phyloP scores from a whole-genome alignment of 2,888 invertebrate genomes.

The Acrobasis suavella region DNA sequence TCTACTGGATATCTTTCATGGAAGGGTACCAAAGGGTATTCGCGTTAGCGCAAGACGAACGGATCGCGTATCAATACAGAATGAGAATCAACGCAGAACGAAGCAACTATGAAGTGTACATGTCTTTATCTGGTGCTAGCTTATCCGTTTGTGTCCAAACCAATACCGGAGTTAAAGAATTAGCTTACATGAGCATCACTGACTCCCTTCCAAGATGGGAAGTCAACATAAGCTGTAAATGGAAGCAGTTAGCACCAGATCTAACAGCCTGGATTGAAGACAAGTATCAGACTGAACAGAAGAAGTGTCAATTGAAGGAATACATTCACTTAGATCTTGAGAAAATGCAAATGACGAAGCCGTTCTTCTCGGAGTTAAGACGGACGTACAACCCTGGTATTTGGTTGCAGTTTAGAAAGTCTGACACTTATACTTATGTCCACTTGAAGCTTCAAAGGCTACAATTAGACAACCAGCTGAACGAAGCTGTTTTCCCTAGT shows the following conservation, averaged over 20 bases:
- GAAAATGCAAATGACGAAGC: conserved; percentile 94
- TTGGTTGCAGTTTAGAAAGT: conserved; percentile 88
- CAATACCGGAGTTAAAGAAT: conserved; percentile 79
- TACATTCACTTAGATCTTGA: conserved; percentile 90
- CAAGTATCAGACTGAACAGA: conserved; percentile 86
- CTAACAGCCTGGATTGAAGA: conserved; percentile 92
- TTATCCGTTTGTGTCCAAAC: conserved; percentile 81
- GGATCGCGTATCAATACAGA: conserved; percentile 84
- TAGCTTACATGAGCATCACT: conserved; percentile 85
- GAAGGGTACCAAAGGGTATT: conserved; percentile 89
- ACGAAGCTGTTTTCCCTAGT: conserved; percentile 87
- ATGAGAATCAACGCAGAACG: conserved; percentile 85
- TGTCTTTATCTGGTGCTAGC: conserved; percentile 87
- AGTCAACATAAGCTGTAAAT: conserved; percentile 89
- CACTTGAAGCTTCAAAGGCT: conserved; percentile 86
- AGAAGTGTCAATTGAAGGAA: conserved; percentile 89
- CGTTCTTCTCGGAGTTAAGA: conserved; percentile 90
- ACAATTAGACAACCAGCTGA: conserved; percentile 89
- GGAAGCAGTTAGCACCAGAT: conserved; percentile 90
- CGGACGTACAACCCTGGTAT: conserved; percentile 88
- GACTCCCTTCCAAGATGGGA: conserved; percentile 91
- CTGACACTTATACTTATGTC: conserved; percentile 85
- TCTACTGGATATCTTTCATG: conserved; percentile 91
- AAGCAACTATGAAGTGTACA: conserved; percentile 85
- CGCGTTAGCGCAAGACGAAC: conserved; percentile 89